Conservation (phyloP, 2,888 invertebrate species). For the Metopia argyrocephala region DNA sequence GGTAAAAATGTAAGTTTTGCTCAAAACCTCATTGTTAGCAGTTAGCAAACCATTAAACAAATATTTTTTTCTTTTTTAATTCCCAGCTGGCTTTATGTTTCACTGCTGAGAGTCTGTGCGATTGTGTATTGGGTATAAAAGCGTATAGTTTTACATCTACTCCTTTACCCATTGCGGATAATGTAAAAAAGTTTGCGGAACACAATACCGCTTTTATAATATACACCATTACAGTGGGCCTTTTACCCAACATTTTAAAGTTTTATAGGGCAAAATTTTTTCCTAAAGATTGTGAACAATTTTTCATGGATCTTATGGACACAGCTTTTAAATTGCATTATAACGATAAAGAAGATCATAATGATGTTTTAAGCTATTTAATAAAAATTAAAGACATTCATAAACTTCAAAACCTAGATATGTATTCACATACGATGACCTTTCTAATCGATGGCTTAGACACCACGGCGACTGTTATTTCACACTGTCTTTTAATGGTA, state of each 20-base stretch:
- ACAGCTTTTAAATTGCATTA: constrained; percentile 71
- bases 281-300: constrained; percentile 82
- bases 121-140: constrained; percentile 78
- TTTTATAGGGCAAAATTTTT: constrained; percentile 71
- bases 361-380: constrained; percentile 75
- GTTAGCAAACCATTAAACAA: not conserved
- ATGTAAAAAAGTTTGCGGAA: constrained; percentile 73
- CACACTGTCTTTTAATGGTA: constrained; percentile 74
- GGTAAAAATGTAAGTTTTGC: constrained; percentile 75
- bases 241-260: constrained; percentile 72
- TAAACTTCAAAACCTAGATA: constrained; percentile 68
- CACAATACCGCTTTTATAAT: constrained; percentile 70
- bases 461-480: constrained; percentile 74
- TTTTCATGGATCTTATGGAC: constrained; percentile 70
- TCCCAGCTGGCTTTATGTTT: constrained; percentile 74
- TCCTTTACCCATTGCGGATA: constrained; percentile 72
- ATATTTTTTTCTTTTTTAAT: not conserved
- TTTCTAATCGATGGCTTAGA: constrained; percentile 77
- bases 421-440: constrained; percentile 75
- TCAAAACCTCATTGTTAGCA: not conserved
- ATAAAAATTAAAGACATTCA: constrained; percentile 72
- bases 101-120: constrained; percentile 78
- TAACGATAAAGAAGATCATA: constrained; percentile 66
- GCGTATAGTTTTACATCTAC: constrained; percentile 75
- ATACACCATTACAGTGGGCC: constrained; percentile 70